Conservation (phyloP, 2,888 invertebrate genomes). For the Acanthococcus lagerstroemiae region DNA sequence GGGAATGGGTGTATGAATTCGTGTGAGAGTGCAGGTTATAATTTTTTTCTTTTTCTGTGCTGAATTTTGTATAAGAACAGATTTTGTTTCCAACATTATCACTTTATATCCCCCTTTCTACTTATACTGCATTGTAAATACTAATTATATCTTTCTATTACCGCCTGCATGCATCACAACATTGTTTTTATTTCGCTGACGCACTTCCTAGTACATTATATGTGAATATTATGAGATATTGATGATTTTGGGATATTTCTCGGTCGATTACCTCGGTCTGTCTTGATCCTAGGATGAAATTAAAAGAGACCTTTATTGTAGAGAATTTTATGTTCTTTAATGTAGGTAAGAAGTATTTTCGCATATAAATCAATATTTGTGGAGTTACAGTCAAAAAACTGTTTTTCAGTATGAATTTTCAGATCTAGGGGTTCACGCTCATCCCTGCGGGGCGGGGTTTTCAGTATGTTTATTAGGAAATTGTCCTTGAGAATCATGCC, state of each 20-base stretch:
- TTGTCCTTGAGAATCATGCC: background rate
- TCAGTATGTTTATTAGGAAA: background rate
- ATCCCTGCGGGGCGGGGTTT: background rate
- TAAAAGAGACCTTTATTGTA: no score
- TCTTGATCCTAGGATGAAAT: no score
- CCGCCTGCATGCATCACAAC: no score
- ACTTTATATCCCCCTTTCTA: background rate
- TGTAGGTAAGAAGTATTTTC: no score
- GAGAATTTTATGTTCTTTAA: no score
- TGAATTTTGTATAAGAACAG: no score
- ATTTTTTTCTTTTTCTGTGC: background rate
- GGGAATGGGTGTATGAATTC: background rate
- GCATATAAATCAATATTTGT: no score
- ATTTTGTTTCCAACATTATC: no score
- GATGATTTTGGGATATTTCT: background rate
- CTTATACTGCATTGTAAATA: background rate
- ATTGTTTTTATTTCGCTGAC: no score
- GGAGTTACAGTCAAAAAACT: background rate
- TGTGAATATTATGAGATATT: background rate
- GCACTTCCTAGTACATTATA: no score
- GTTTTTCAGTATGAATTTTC: background rate
- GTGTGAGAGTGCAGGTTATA: background rate
- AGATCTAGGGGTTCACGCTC: background rate
- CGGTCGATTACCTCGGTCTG: background rate
- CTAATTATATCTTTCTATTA: no score